These are phyloP conservation scores for Cydia strobilella DNA, from an alignment of 1,140 invertebrate species.

Conservation along the genomic window DNA sequence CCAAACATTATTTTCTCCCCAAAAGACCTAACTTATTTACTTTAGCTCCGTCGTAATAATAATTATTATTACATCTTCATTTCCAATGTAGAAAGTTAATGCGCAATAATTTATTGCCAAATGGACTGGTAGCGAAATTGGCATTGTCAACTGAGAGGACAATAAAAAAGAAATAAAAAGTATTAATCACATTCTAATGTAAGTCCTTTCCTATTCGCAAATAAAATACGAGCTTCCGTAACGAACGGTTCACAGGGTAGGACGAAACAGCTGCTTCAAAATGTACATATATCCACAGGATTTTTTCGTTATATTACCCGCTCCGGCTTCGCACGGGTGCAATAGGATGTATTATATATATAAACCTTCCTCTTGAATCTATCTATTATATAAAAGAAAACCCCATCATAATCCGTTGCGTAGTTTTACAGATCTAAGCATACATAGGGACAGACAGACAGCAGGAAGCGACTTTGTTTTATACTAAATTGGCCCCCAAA, in stretches of 20 bases:
- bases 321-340: too few species aligned
- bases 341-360: too few species aligned
- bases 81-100: neutral
- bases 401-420: too few species aligned
- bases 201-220: constrained; percentile 20
- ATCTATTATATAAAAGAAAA: too few species aligned
- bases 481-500: too few species aligned
- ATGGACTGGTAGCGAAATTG: constrained; percentile 14
- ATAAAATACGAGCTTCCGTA: constrained; percentile 9
- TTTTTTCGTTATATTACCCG: too few species aligned
- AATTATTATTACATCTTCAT: constrained; percentile 5
- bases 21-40: neutral
- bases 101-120: constrained; percentile 1
- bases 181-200: constrained; percentile 29
- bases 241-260: neutral
- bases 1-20: neutral
- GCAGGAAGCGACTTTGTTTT: too few species aligned
- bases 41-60: neutral
- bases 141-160: constrained; percentile 4
- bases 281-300: too few species aligned
- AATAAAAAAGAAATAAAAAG: constrained; percentile 31
- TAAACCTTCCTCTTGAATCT: too few species aligned
- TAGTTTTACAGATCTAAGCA: too few species aligned
- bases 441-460: too few species aligned
- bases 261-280: neutral